Percentiles rank a stretch among this genome's conserved stretches.
Evolutionary conservation across 2,113 vertebrate genomes (phyloP).

Genomic region (Athene noctua): DNA sequence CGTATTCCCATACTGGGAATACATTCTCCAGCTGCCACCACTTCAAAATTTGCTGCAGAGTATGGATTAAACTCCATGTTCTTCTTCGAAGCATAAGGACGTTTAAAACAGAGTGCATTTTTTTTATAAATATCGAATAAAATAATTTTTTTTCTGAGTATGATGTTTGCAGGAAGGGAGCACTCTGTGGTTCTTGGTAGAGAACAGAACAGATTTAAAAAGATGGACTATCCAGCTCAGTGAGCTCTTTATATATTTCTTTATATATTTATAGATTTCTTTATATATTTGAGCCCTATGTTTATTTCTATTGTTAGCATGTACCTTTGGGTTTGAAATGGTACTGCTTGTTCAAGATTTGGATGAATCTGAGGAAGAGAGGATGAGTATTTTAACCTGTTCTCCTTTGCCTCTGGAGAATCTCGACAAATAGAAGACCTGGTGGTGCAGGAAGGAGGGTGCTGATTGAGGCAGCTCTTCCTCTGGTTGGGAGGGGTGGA

Average conservation of each 20-base stretch:
- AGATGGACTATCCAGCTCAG: not conserved
- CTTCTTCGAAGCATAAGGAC: not conserved
- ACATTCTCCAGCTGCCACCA: not conserved
- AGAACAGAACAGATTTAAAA: not conserved
- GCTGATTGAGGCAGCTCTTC: not conserved
- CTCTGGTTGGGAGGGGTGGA: not conserved
- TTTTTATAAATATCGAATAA: constrained; percentile 49
- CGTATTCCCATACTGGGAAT: not conserved
- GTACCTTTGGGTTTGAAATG: not conserved
- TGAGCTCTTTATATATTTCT: constrained; percentile 25
- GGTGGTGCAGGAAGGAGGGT: not conserved
- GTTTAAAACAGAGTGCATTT: constrained; percentile 25
- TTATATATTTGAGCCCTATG: not conserved
- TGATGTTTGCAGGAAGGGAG: not conserved
- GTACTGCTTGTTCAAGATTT: not conserved
- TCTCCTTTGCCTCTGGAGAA: not conserved
- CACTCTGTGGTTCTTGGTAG: not conserved
- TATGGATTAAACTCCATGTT: not conserved
- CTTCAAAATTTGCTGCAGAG: not conserved
- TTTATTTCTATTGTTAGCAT: not conserved
- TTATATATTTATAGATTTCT: not conserved
- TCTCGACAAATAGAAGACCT: not conserved
- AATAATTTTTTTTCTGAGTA: not conserved
- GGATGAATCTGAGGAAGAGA: not conserved
- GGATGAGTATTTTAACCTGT: not conserved